phyloP scores from a whole-genome alignment of 2,797 vertebrate species.

The Hydrocynus forskahlii region DNA sequence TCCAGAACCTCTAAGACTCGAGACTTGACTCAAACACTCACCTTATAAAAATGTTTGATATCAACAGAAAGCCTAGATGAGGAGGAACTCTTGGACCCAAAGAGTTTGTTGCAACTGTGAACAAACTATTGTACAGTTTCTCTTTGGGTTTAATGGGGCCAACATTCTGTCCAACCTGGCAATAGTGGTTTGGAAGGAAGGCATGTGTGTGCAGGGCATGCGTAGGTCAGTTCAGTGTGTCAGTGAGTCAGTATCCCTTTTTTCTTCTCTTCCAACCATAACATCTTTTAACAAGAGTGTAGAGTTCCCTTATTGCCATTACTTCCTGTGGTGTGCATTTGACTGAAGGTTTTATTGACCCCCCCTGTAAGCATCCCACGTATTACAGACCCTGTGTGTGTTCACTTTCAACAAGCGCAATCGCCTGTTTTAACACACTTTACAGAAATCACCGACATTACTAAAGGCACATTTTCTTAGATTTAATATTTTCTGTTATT shows the following conservation, averaged over 20 bases:
- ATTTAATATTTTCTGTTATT: not conserved
- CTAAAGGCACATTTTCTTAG: not conserved
- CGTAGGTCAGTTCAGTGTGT: not conserved
- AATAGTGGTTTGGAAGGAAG: too few species aligned
- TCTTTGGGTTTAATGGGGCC: too few species aligned
- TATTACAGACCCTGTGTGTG: not conserved
- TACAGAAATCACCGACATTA: not conserved
- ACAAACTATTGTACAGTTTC: too few species aligned
- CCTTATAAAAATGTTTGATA: too few species aligned
- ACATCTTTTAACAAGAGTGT: not conserved
- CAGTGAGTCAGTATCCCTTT: not conserved
- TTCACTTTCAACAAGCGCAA: not conserved
- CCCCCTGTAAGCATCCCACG: not conserved
- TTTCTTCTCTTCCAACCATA: not conserved
- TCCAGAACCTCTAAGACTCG: too few species aligned
- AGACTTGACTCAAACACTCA: too few species aligned
- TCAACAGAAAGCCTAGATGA: too few species aligned
- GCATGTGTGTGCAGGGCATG: not conserved
- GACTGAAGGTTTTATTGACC: not conserved
- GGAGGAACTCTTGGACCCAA: too few species aligned
- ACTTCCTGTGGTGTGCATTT: slow-evolving; percentile 3
- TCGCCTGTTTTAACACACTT: too few species aligned
- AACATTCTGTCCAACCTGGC: too few species aligned
- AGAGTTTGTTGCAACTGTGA: too few species aligned
- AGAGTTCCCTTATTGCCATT: not conserved